These are phyloP conservation scores for Eremophila alpestris DNA, from an alignment of 2,797 vertebrate species.

Conservation along the genomic window DNA sequence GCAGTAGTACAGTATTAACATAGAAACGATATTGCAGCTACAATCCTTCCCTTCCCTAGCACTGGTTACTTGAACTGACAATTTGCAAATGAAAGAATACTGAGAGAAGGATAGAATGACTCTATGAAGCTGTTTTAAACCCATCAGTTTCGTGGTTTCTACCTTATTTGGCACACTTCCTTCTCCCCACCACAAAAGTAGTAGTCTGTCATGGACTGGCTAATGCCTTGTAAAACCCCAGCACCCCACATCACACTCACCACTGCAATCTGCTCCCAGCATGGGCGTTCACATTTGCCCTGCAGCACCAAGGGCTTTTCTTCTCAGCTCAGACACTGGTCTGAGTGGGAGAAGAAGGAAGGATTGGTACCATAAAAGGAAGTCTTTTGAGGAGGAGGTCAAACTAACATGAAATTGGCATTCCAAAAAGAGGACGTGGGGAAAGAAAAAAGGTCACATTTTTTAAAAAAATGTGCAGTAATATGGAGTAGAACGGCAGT, in stretches of 20 bases:
- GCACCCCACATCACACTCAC: not conserved
- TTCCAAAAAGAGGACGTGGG: not conserved
- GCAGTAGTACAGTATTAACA: not conserved
- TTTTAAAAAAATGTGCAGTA: not conserved
- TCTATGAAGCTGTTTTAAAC: not conserved
- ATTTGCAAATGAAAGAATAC: not conserved
- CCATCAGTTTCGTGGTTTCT: not conserved
- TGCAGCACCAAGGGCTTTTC: not conserved
- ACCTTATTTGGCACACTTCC: not conserved
- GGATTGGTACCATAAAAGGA: not conserved
- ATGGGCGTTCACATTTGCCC: not conserved
- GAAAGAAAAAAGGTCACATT: accelerated
- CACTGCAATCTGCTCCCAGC: accelerated
- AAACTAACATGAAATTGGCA: not conserved
- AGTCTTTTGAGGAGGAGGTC: not conserved
- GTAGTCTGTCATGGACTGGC: not conserved
- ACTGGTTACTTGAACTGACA: not conserved
- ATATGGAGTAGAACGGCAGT: accelerated
- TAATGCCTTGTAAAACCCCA: not conserved
- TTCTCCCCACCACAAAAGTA: not conserved
- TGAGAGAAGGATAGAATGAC: not conserved
- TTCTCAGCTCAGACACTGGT: accelerated
- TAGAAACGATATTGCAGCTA: not conserved
- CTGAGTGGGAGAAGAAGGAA: not conserved
- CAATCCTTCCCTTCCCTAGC: not conserved